Evolutionary conservation across 2,797 vertebrate genomes (phyloP), one percentile per base, ranked within the genome.

Genomic region (Helarctos malayanus): DNA sequence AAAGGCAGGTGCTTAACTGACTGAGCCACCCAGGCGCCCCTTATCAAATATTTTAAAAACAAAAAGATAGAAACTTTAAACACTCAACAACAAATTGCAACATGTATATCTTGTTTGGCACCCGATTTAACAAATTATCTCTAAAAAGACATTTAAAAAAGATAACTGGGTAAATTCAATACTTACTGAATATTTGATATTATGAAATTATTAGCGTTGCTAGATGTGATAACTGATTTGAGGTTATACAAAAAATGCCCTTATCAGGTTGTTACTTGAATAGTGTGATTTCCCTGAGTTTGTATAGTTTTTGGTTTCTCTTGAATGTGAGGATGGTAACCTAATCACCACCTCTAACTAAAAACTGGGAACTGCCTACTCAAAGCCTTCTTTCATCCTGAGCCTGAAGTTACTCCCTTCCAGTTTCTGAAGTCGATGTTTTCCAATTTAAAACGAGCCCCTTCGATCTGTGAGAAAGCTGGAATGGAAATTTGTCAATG

Each of bases 111-210:
- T 80, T 69, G n/a, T 82, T 94, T 91, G 59, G 32, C 85, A 94
- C 29, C 29, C 6, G 21, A 87, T 75, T 81, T 87, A 95, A 65
- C 13, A 76, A 95, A 86, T 19, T 11, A n/a, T 52, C 61, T 85
- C 47, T 81, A 27, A 57, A 89, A 96, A 81, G 57, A 52, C 18
- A n/a, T 94, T 89, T 80, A 5, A 13, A 83, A 83, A 94, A 82
- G 59, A 73, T 85, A 90, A 79, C 2, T 86, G 75, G 47, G 19
- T 13, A 19, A 45, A 78, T 83, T 49, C 32, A 92, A 45, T 82
- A 38, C 91, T 91, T 82, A 78, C 12, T 84, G 18, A 11, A 5
- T 25, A 63, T 89, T 78, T 93, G 14, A 32, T 83, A 87, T 65
- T 89, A 82, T 49, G 32, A 85, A 61, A 57, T 57, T 69, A 80